Evolutionary conservation across 1,140 invertebrate genomes (phyloP), one percentile per base, ranked within the genome.

Genomic region (Papilio glaucus): DNA sequence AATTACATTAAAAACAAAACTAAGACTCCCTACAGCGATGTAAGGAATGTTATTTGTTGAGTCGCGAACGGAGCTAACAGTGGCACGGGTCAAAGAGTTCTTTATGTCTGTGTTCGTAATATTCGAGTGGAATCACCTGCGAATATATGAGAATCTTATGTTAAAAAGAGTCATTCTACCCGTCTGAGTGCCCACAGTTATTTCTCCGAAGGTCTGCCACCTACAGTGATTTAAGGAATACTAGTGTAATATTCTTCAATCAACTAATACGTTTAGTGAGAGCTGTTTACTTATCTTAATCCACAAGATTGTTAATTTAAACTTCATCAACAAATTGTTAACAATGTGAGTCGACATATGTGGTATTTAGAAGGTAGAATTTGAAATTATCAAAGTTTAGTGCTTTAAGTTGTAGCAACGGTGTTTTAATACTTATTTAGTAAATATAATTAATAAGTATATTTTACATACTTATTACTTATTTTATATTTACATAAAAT

Each of bases 1-100:
- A 69, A 69, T 33, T 53, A 33, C 67, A 37, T 53, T 69, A 53
- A 69, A 69, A 69, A 42, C 67, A 69, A 69, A 69, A 42, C 67
- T 26, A 15, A 53, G 67, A 53, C 67, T 15, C 61, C 9, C 21
- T 33, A 29, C 63, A n/a, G 39, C 12, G 26, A 12, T 9, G 42
- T 26, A 53, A 49, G 18, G 67, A 69, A 69, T 53, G 67, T 53
- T 69, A 69, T 69, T 69, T 26, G 24, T 37, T 18, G 67, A 53
- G 67, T 37, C n/a, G 45, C 7, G 29, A 69, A 15, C 29, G 8
- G 12, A 37, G 15, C 29, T 57, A 57, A 57, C 21, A 26, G 3
- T 24, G 33, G 29, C 9, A 26, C n/a, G 26, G 67, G 67, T 69
- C 67, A 69, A 69, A 69, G 65, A 41, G 45, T 69, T 49, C 67